Evolutionary conservation across 2,797 vertebrate species (phyloP).

Genomic region (Artibeus jamaicensis): DNA sequence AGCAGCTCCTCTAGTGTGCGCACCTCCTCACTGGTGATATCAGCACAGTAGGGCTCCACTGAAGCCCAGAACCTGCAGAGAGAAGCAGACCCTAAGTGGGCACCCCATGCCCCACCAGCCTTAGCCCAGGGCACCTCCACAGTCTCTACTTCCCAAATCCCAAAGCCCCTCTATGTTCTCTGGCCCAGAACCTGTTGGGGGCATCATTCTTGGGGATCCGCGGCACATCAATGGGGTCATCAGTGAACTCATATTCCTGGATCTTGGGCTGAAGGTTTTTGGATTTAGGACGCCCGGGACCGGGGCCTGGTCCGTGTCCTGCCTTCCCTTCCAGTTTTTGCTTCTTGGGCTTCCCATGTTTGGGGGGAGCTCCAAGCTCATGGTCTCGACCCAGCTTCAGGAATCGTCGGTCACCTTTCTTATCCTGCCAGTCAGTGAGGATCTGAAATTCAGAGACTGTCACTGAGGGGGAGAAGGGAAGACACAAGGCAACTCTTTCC

Average conservation of each 20-base stretch:
- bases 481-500: background rate
- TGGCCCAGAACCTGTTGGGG: constrained; percentile 91
- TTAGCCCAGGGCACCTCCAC: background rate
- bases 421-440: constrained; percentile 99
- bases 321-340: constrained; percentile 96
- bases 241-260: constrained; percentile 96
- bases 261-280: constrained; percentile 96
- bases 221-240: constrained; percentile 96
- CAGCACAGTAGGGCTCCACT: constrained; percentile 96
- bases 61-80: constrained; percentile 94
- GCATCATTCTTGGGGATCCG: constrained; percentile 98
- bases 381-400: constrained; percentile 94
- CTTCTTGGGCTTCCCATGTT: constrained; percentile 96
- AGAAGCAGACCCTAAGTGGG: background rate
- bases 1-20: constrained; percentile 96
- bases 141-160: background rate
- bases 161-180: background rate
- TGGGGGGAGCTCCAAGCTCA: constrained; percentile 90
- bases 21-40: constrained; percentile 97
- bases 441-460: constrained; percentile 86
- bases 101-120: background rate
- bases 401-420: constrained; percentile 96
- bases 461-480: background rate
- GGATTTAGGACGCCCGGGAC: constrained; percentile 95
- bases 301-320: constrained; percentile 91